A percentile compares a stretch with the other conserved stretches of the same genome.
phyloP scores from a whole-genome alignment of 2,113 vertebrate genomes.

The Phalacrocorax pelagicus region DNA sequence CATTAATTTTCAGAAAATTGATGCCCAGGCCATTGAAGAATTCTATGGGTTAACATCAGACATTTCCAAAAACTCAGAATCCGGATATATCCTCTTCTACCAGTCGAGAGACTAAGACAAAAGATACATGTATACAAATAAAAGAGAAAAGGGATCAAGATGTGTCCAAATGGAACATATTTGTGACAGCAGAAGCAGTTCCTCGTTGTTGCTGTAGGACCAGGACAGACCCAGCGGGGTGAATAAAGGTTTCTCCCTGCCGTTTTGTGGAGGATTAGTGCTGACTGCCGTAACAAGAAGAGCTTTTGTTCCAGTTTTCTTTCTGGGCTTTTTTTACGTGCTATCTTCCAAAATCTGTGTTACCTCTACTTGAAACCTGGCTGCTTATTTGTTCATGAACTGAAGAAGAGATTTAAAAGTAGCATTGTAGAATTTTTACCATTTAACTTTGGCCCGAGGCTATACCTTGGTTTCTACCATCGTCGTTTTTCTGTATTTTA shows the following conservation, averaged over 20 bases:
- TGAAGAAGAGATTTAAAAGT: slow-evolving; percentile 43
- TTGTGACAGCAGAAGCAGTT: slow-evolving; percentile 21
- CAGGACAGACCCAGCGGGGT: neutral
- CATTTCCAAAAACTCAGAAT: slow-evolving; percentile 95
- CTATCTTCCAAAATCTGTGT: slow-evolving; percentile 67
- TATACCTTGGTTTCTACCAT: slow-evolving; percentile 50
- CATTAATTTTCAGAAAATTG: slow-evolving; percentile 83
- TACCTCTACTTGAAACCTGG: slow-evolving; percentile 68
- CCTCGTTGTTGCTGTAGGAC: slow-evolving; percentile 7
- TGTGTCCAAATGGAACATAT: neutral
- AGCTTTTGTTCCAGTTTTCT: slow-evolving; percentile 55
- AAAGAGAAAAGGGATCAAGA: slow-evolving; percentile 55
- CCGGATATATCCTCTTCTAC: slow-evolving; percentile 93
- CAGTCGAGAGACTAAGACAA: slow-evolving; percentile 88
- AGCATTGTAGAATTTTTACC: slow-evolving; percentile 32
- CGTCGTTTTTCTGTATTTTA: slow-evolving; percentile 65
- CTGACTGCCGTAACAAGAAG: slow-evolving; percentile 11
- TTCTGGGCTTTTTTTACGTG: slow-evolving; percentile 45
- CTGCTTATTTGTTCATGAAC: slow-evolving; percentile 52
- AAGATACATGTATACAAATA: neutral
- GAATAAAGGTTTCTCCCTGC: neutral
- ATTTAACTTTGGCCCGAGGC: slow-evolving; percentile 15
- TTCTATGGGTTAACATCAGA: slow-evolving; percentile 94
- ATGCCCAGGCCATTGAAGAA: slow-evolving; percentile 91
- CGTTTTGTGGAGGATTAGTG: neutral